Percentiles rank a stretch among this genome's conserved stretches.
phyloP scores from a whole-genome alignment of 2,888 invertebrate genomes.

The Caenorhabditis macrosperma region DNA sequence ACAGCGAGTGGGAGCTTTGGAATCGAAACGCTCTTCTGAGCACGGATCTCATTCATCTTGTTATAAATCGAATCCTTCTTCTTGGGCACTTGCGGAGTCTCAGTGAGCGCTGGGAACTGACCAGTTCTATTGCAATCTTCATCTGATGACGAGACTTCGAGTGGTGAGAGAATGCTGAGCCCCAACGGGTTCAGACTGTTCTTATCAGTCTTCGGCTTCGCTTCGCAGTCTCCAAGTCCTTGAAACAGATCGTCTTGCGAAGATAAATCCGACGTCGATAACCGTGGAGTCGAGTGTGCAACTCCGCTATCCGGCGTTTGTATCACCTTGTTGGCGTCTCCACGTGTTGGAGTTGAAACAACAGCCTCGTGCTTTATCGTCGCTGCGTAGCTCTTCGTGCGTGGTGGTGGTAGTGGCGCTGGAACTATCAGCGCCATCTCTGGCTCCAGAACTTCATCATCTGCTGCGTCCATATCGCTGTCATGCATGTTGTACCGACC shows the following conservation, averaged over 20 bases:
- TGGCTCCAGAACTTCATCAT: slow-evolving; percentile 8
- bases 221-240: slow-evolving; percentile 1
- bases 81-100: slow-evolving; percentile 14
- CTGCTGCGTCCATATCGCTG: slow-evolving; percentile 27
- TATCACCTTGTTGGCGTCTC: not conserved
- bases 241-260: not conserved
- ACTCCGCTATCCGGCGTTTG: slow-evolving; percentile 21
- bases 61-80: not conserved
- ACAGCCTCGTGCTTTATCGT: slow-evolving; percentile 29
- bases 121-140: not conserved
- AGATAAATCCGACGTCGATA: slow-evolving; percentile 3
- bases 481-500: slow-evolving; percentile 9
- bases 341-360: not conserved
- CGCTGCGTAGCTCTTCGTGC: slow-evolving; percentile 48
- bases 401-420: slow-evolving; percentile 54
- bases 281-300: not conserved
- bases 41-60: slow-evolving; percentile 3
- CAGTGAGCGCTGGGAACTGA: not conserved
- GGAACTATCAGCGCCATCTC: slow-evolving; percentile 16
- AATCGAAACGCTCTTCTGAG: slow-evolving; percentile 8
- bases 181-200: slow-evolving; percentile 23
- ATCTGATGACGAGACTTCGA: slow-evolving; percentile 5
- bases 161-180: slow-evolving; percentile 23
- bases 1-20: slow-evolving; percentile 31
- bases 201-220: not conserved